These are phyloP conservation scores for Trichogramma pretiosum DNA, from an alignment of 1,140 invertebrate species.

Conservation along the genomic window DNA sequence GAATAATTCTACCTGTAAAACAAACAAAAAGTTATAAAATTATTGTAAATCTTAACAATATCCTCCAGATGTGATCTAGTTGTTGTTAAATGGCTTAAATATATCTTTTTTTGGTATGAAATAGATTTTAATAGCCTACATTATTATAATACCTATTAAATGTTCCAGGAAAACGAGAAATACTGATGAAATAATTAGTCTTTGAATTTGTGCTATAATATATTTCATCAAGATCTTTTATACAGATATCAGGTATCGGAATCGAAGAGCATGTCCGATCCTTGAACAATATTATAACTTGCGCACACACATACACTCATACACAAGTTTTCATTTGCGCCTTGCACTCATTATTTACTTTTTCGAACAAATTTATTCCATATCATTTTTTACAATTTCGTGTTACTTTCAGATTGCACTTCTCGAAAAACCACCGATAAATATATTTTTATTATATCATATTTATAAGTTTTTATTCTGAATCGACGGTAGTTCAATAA, in stretches of 20 bases:
- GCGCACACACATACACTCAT: constrained; percentile 18
- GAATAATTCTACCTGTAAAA: no score
- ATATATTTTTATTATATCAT: not conserved
- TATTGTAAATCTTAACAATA: no score
- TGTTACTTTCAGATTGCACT: constrained; percentile 25
- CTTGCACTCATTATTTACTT: constrained; percentile 3
- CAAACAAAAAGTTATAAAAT: constrained; percentile 6
- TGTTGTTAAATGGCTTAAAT: constrained; percentile 13
- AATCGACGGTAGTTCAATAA: constrained; percentile 10
- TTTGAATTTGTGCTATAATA: constrained; percentile 20
- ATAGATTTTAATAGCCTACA: no score
- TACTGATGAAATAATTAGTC: constrained; percentile 5
- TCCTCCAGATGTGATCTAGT: not conserved
- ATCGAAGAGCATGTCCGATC: constrained; percentile 18
- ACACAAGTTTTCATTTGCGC: no score
- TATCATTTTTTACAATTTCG: constrained; percentile 18
- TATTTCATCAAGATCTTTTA: constrained; percentile 21
- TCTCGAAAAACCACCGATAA: constrained; percentile 15
- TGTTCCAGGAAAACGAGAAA: no score
- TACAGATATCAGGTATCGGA: constrained; percentile 20
- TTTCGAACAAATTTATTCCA: constrained; percentile 3
- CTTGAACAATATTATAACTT: no score
- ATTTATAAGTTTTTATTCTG: constrained; percentile 9
- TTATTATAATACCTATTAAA: no score
- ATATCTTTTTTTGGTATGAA: constrained; percentile 9